A percentile compares a stretch with the other conserved stretches of the same genome.
phyloP scores from a whole-genome alignment of 2,888 invertebrate genomes.

The Cylindroiulus punctatus region DNA sequence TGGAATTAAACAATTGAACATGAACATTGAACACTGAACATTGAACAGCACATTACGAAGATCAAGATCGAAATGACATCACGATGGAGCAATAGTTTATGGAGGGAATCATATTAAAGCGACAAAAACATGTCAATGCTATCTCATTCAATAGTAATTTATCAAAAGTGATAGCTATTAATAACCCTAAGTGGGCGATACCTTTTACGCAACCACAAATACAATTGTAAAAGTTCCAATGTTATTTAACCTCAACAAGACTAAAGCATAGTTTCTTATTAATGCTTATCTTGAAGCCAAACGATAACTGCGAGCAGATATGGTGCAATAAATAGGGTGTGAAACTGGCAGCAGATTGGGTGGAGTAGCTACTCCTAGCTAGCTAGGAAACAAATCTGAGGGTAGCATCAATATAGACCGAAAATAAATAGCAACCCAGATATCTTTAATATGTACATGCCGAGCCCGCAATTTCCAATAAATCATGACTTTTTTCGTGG shows the following conservation, averaged over 20 bases:
- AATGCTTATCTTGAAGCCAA: constrained; percentile 8
- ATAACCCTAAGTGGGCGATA: too few relatives aligned
- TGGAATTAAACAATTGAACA: too few relatives aligned
- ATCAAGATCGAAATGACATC: too few relatives aligned
- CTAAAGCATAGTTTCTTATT: background rate
- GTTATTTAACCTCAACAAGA: background rate
- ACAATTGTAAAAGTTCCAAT: too few relatives aligned
- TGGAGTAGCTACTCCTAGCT: too few relatives aligned
- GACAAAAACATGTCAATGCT: too few relatives aligned
- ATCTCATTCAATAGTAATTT: background rate
- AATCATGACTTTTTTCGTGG: constrained; percentile 7
- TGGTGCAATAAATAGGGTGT: constrained; percentile 34
- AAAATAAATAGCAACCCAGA: constrained; percentile 45
- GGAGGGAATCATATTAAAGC: too few relatives aligned
- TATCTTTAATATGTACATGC: constrained; percentile 35
- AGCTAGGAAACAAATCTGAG: constrained; percentile 39
- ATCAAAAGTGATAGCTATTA: background rate
- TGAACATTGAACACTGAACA: too few relatives aligned
- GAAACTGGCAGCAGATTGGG: constrained; percentile 34
- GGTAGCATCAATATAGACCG: constrained; percentile 26
- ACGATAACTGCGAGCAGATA: constrained; percentile 17
- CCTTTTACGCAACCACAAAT: too few relatives aligned
- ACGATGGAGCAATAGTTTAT: too few relatives aligned
- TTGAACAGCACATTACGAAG: too few relatives aligned
- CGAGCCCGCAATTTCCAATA: constrained; percentile 16